Conservation (phyloP, 2,113 vertebrate genomes). For the Cebus imitator region DNA sequence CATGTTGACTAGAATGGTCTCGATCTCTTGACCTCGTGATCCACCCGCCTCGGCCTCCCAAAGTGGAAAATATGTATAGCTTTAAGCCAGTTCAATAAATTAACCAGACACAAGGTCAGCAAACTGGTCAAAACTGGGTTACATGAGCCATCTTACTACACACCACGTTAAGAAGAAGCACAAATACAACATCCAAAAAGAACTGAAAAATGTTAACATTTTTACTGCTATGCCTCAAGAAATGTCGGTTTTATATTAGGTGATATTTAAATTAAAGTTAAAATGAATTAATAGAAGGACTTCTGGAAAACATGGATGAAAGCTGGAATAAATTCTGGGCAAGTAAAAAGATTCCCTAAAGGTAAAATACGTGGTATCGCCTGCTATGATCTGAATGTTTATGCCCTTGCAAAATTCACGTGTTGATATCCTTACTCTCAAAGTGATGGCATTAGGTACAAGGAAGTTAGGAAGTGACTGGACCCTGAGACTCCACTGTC, state of each 20-base stretch:
- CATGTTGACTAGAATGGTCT: too few relatives aligned
- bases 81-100: background rate
- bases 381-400: background rate
- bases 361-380: background rate
- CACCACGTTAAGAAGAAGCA: background rate
- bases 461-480: background rate
- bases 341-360: background rate
- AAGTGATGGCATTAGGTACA: fast-evolving
- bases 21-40: too few relatives aligned
- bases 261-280: background rate
- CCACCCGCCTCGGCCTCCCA: too few relatives aligned
- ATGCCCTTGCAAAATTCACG: too few relatives aligned
- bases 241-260: background rate
- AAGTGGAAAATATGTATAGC: background rate
- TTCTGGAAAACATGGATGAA: background rate
- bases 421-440: background rate
- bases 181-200: background rate
- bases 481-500: too few relatives aligned
- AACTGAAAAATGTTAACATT: background rate
- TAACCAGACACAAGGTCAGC: background rate
- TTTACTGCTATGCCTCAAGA: background rate
- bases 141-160: background rate
- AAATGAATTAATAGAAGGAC: background rate
- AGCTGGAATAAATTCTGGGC: background rate
- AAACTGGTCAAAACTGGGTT: background rate